These are phyloP conservation scores for Acanthacorydalis orientalis DNA, from an alignment of 2,888 invertebrate species.

Conservation along the genomic window DNA sequence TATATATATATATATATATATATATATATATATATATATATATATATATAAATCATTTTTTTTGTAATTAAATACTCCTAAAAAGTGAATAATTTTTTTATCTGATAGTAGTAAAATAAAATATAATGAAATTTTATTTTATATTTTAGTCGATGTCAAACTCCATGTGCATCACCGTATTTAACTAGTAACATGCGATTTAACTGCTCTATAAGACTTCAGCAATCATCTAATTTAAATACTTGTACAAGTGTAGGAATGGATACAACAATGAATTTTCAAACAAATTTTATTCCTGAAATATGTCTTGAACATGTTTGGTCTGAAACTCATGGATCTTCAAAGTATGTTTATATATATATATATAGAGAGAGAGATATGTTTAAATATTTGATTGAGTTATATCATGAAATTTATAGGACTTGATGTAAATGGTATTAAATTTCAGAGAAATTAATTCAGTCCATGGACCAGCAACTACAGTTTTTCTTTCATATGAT, in stretches of 20 bases:
- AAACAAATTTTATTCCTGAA: conserved; percentile 42
- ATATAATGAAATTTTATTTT: neutral
- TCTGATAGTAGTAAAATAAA: neutral
- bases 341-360: neutral
- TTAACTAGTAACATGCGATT: conserved; percentile 18
- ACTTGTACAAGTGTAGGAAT: neutral
- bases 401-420: neutral
- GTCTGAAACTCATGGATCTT: conserved; percentile 47
- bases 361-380: too few relatives aligned
- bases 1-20: too few relatives aligned
- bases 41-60: conserved; percentile 26
- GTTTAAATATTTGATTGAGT: neutral
- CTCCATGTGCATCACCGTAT: conserved; percentile 23
- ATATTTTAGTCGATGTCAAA: conserved; percentile 29
- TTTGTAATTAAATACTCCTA: too few relatives aligned
- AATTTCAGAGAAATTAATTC: conserved; percentile 1
- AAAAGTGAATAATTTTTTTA: conserved; percentile 12
- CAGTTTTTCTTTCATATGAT: conserved; percentile 73
- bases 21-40: too few relatives aligned
- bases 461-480: conserved; percentile 35
- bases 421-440: neutral
- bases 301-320: conserved; percentile 80
- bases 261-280: neutral
- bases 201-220: conserved; percentile 16
- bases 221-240: neutral